Base-by-base conservation (phyloP, 2,113 vertebrate genomes). In the Protomyctophum bolini region DNA sequence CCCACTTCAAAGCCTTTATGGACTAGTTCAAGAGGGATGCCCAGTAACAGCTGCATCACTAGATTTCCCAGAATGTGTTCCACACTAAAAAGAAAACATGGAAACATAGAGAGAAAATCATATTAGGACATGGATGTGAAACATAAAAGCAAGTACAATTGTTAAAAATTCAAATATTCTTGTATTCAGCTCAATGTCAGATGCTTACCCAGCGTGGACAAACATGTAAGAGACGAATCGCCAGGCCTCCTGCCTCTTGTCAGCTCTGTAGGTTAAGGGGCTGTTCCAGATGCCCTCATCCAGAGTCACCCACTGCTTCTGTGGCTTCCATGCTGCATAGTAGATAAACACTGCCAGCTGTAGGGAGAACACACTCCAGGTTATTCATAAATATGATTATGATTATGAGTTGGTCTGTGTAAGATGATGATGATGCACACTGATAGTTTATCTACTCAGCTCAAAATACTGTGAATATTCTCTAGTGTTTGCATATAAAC, bases 151-250 rank as follows among this genome's bases (percentile, higher is more conserved):
- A n/a, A n/a, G n/a, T n/a, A n/a, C n/a, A 4, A 41, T 41, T 41
- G 33, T 41, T 41, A 1, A 21, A 21, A 21, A 41, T 1, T 41
- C 3, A 41, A 41, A 41, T 41, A 41, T 41, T 41, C 33, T 4
- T 41, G 33, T 41, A 41, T 41, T 41, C 33, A 41, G 33, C 33
- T 6, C 33, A 2, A 41, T 41, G 33, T 41, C 33, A 41, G 33
- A 6, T 1, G 10, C 94, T 94, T 90, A 97, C 96, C 96, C 96
- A 0, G 96, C 96, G n/a, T 97, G 96, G 46, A 97, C 93, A 68
- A 97, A 92, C 96, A 97, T 97, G 86, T 97, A 97, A 28, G 96
- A 96, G 64, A 96, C 0, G 54, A 97, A 97, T 58, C 96, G 92
- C 96, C 96, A 97, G 4, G 95, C 95, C 81, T 97, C 88, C 59